These are phyloP conservation scores for Aleadryas rufinucha DNA, from an alignment of 2,113 vertebrate genomes.

Conservation along the genomic window DNA sequence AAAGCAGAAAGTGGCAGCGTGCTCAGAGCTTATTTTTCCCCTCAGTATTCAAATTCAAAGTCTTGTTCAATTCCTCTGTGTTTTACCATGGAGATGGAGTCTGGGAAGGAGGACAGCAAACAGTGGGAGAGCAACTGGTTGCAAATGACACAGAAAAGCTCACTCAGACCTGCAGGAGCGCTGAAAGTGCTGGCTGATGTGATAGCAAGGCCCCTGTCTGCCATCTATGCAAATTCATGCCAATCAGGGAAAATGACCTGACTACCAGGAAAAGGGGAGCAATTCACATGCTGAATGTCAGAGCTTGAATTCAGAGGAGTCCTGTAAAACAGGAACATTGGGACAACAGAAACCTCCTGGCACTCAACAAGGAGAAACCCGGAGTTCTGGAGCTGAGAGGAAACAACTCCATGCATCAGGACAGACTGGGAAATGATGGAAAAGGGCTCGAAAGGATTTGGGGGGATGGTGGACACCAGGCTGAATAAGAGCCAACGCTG, in stretches of 20 bases:
- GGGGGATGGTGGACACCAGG: neutral
- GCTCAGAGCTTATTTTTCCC: neutral
- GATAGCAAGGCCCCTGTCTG: neutral
- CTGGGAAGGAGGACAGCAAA: neutral
- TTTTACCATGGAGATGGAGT: neutral
- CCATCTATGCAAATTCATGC: neutral
- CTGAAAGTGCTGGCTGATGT: neutral
- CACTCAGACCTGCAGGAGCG: neutral
- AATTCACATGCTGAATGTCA: neutral
- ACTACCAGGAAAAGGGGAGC: neutral
- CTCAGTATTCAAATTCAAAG: neutral
- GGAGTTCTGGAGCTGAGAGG: neutral
- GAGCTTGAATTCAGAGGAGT: neutral
- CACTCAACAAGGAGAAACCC: neutral
- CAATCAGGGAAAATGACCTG: neutral
- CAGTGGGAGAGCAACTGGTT: neutral
- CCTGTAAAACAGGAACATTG: accelerated
- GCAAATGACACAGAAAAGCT: neutral
- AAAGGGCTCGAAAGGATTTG: neutral
- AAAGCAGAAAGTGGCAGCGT: neutral
- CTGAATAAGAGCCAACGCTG: accelerated
- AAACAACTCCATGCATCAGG: neutral
- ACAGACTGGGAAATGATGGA: neutral
- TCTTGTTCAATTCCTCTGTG: neutral
- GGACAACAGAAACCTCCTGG: neutral